Conservation (phyloP, 2,113 vertebrate species). For the Shinisaurus crocodilurus region DNA sequence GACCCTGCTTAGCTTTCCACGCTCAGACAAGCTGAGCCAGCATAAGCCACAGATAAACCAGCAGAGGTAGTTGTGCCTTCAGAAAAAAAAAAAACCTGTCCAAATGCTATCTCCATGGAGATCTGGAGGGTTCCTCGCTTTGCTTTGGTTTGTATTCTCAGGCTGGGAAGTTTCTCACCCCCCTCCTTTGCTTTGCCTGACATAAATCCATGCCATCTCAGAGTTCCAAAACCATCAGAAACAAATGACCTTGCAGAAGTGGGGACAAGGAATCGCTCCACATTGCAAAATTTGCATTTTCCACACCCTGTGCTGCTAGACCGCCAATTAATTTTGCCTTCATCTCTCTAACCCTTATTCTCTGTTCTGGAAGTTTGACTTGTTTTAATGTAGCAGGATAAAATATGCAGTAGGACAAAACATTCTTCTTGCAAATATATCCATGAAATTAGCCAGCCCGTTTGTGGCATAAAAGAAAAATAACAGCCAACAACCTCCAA, state of each 20-base stretch:
- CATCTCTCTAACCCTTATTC: constrained; percentile 1
- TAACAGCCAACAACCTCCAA: background rate
- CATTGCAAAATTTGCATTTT: constrained; percentile 26
- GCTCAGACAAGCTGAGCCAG: too few relatives aligned
- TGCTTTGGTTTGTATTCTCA: constrained; percentile 69
- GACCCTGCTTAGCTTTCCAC: too few relatives aligned
- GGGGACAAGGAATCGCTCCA: constrained; percentile 30
- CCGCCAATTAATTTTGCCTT: constrained; percentile 35
- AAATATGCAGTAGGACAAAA: background rate
- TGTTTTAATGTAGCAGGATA: background rate
- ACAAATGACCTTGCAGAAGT: constrained; percentile 30
- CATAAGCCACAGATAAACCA: too few relatives aligned
- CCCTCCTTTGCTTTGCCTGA: constrained; percentile 59
- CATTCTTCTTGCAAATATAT: background rate
- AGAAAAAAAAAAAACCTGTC: constrained; percentile 58
- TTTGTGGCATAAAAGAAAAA: background rate
- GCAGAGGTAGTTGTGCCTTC: constrained; percentile 67
- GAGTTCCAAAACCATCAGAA: constrained; percentile 59
- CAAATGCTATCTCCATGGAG: constrained; percentile 81
- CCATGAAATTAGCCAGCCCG: too few relatives aligned
- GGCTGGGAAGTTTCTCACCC: constrained; percentile 75
- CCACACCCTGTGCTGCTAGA: background rate
- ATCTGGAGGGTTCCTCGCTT: constrained; percentile 72
- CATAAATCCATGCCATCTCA: constrained; percentile 71
- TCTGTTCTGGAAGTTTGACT: background rate